Conservation (phyloP, 2,888 invertebrate genomes). For the Anticlea derivata region DNA sequence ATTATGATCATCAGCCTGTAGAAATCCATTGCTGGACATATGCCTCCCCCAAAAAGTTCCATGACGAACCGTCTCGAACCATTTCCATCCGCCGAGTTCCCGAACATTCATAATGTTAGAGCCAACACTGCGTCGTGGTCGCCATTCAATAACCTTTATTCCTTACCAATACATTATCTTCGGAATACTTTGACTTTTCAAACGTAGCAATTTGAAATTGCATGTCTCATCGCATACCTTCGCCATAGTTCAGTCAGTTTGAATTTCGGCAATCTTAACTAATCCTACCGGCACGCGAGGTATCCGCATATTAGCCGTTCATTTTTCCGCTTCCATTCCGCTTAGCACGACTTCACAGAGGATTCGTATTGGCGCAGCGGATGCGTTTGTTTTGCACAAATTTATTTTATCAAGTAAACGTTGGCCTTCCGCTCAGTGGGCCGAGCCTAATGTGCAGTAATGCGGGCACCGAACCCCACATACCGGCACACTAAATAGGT, state of each 20-base stretch:
- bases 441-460: conserved; percentile 70
- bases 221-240: conserved; percentile 34
- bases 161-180: too few relatives aligned
- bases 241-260: conserved; percentile 23
- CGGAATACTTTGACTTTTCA: conserved; percentile 20
- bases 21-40: too few relatives aligned
- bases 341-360: conserved; percentile 80
- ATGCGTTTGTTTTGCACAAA: conserved; percentile 82
- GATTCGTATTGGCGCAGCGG: conserved; percentile 78
- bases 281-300: conserved; percentile 59
- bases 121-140: too few relatives aligned
- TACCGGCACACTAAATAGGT: conserved; percentile 43
- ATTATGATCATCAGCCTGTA: too few relatives aligned
- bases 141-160: too few relatives aligned
- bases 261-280: conserved; percentile 36
- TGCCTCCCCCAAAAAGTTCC: too few relatives aligned
- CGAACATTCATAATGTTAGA: too few relatives aligned
- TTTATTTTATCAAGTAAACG: conserved; percentile 83
- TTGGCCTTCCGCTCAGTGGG: conserved; percentile 73
- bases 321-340: conserved; percentile 81
- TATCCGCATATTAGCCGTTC: conserved; percentile 78
- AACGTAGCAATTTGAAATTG: conserved; percentile 22
- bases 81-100: too few relatives aligned
- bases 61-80: too few relatives aligned
- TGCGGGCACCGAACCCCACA: conserved; percentile 59